Evolutionary conservation across 2,888 invertebrate species (phyloP).

Genomic region (Aphidoletes aphidimyza): DNA sequence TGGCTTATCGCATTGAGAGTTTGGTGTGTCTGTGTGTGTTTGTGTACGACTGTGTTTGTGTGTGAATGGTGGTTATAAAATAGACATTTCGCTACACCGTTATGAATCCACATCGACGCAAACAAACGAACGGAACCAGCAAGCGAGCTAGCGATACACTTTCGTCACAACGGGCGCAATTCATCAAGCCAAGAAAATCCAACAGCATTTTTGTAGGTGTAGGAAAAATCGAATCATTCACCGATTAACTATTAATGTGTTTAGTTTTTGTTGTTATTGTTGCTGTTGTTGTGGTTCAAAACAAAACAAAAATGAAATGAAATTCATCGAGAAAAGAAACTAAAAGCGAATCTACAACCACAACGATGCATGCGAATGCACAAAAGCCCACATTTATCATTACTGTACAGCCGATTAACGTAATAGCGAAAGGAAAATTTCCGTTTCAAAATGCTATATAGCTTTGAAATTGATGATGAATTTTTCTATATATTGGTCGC

Average conservation of each 20-base stretch:
- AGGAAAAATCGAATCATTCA: constrained; percentile 44
- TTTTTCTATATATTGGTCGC: background rate
- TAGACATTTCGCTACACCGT: constrained; percentile 2
- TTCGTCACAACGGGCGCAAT: background rate
- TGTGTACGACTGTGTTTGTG: background rate
- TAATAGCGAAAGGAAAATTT: constrained; percentile 49
- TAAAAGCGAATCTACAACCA: no score
- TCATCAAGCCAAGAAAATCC: constrained; percentile 28
- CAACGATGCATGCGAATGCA: background rate
- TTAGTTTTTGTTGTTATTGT: no score
- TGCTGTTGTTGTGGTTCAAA: no score
- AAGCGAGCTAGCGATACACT: background rate
- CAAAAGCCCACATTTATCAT: background rate
- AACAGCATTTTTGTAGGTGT: constrained; percentile 33
- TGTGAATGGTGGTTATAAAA: background rate
- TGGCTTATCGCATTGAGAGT: background rate
- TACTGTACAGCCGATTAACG: no score
- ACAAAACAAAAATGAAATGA: constrained; percentile 36
- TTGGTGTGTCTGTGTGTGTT: background rate
- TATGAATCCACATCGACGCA: background rate
- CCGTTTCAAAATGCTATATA: constrained; percentile 23
- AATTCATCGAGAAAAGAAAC: no score
- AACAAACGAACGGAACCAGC: background rate
- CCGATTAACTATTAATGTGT: constrained; percentile 11
- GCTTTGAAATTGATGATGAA: constrained; percentile 9